Base-by-base conservation (phyloP, 2,888 invertebrate genomes). In the Troides oblongomaculatus region DNA sequence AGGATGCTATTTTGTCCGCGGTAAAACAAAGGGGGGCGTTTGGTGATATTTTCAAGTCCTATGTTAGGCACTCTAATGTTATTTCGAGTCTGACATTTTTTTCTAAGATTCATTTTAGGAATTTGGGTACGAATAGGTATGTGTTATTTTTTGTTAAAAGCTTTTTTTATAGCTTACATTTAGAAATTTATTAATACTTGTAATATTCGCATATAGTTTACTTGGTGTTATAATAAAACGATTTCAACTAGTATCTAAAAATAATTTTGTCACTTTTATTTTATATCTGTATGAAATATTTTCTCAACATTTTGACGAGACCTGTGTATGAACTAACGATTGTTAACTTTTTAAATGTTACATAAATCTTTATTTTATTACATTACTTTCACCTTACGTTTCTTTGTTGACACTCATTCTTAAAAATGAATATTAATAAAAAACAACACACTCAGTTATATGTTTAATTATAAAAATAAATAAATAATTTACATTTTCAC, bases 401-500 rank as follows among this genome's bases (percentile, higher is more conserved):
- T 39, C 39, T 39, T 10, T 10, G 1, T 10, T 39, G 39, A 21
- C 6, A 12, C 46, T 0, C 7, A 21, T 2, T 62, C 5, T n/a
- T 43, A 23, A 50, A n/a, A n/a, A 6, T 56, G 50, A 8, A 18
- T 57, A n/a, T 8, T n/a, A 57, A 21, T 57, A 21, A 57, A n/a
- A 57, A 21, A 30, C 3, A 21, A 21, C 23, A 2, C n/a, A 57
- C 30, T 64, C 10, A 60, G n/a, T 64, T 61, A 64, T 39, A 63
- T 7, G 58, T 70, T 86, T 82, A 81, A 79, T 81, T 83, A 78
- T 80, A 80, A 84, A 81, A 89, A 89, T 89, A 90, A 91, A 90
- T 91, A 87, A 91, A 89, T 91, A 92, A 92, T 90, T 89, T 90
- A 91, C 86, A 88, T 81, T 81, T 75, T 79, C 73, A 76, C 69